Base-by-base conservation (phyloP, 1,140 invertebrate species). In the Leptinotarsa undecemlineata region DNA sequence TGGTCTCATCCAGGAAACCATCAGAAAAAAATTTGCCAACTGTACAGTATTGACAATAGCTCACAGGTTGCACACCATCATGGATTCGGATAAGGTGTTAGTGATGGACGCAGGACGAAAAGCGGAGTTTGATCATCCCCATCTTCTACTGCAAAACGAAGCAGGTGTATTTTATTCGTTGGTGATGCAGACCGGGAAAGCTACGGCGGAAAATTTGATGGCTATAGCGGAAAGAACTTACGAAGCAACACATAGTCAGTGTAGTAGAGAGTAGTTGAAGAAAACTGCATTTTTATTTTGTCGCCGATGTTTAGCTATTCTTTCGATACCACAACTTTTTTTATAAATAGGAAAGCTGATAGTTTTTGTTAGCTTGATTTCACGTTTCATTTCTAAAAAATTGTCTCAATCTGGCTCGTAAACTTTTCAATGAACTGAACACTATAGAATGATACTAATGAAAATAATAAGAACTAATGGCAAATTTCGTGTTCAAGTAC, bases 31-130 rank as follows among this genome's bases (percentile, higher is more conserved):
- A 80, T 91, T 91, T 76, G 81, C 83, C 4, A 79, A 86, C 2
- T 91, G 90, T 75, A 95, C 93, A 1, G 91, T 94, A 17, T 82
- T 95, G 4, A 93, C 92, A 0, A 76, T 82, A 71, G 93, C 93
- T 23, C 93, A 95, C 85, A 87, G 94, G 21, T 84, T 95, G 2
- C 88, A 94, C 79, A 90, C 89, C 1, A 87, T 91, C n/a, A 90
- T 90, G 87, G 89, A 78, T 93, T 95, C 8, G 86, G 96, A 86
- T 80, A 84, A 74, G 75, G 86, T 91, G 13, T 76, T 91, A 77
- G 88, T 89, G 1, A 86, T 90, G 82, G 86, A 89, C 71, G 84
- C 83, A 20, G 90, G 90, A 14, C 77, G 83, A 33, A 84, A 88
- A n/a, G 85, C 85, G 17, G 89, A 90, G 74, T 88, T 87, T 72